These are phyloP conservation scores for Ischnura elegans DNA, from an alignment of 2,888 invertebrate species.

Conservation along the genomic window DNA sequence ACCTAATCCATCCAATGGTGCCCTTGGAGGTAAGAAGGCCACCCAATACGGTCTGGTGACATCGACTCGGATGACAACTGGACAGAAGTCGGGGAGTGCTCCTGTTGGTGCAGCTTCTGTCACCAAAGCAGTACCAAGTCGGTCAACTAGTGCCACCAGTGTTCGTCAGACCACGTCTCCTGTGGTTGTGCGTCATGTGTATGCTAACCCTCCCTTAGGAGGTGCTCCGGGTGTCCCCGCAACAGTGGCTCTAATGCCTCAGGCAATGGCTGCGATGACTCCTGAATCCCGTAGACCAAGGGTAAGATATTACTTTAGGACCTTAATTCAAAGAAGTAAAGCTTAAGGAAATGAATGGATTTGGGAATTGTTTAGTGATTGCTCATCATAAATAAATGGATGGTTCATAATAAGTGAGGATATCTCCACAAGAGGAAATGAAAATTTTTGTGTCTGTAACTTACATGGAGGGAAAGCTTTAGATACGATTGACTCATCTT, in stretches of 20 bases:
- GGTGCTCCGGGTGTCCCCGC: constrained; percentile 79
- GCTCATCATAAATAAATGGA: not conserved
- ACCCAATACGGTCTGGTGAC: constrained; percentile 78
- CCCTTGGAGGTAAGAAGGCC: constrained; percentile 51
- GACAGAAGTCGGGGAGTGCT: constrained; percentile 77
- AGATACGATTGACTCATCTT: not conserved
- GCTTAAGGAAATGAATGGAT: not conserved
- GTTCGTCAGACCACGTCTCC: constrained; percentile 81
- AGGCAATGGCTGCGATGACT: constrained; percentile 75
- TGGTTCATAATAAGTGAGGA: not conserved
- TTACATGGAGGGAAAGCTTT: not conserved
- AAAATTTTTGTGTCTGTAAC: not conserved
- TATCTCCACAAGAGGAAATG: not conserved
- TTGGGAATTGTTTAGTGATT: not conserved
- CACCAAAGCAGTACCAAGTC: constrained; percentile 77
- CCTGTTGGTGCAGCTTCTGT: constrained; percentile 75
- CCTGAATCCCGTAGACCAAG: constrained; percentile 71
- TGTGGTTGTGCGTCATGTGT: constrained; percentile 83
- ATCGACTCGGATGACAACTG: constrained; percentile 75
- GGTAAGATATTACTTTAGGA: constrained; percentile 38
- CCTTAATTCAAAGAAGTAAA: not conserved
- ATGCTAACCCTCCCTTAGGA: constrained; percentile 75
- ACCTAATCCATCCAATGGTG: constrained; percentile 27
- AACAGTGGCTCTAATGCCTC: constrained; percentile 80
- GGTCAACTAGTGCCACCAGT: constrained; percentile 78